Evolutionary conservation across 2,113 vertebrate genomes (phyloP), one percentile per base, ranked within the genome.

Genomic region (Atherinomorus stipes): DNA sequence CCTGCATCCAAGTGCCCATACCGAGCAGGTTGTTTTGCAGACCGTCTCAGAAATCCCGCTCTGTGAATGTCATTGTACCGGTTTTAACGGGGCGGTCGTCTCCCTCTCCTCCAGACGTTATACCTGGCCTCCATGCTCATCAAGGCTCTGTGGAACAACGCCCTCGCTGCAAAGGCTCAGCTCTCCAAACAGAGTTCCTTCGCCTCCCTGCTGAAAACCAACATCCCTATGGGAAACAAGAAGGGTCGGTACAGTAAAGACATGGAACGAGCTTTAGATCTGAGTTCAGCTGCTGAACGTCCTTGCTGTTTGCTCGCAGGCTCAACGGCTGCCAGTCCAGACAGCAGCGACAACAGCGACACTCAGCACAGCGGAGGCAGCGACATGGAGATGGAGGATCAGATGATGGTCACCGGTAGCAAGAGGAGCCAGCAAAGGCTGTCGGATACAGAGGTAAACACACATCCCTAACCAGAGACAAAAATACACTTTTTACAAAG

Each of bases 101-200:
- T 13, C 28, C 9, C 10, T 28, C 44, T 12, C 4, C 57, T 45
- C 18, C 84, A 99, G 98, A 99, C 98, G 0, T 78, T 99, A 69
- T 99, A 99, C 88, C 93, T 99, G 95, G 96, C 98, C 49, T 99
- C 98, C 59, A 99, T 99, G 98, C 93, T 99, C 85, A 99, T 99
- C 91, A 99, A 99, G 94, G 98, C 98, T 13, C 93, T 99, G 74
- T 99, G 98, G 98, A 99, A 99, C 90, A 99, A 99, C 75, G 97
- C 98, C 7, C 93, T 99, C 85, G 97, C 98, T 49, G 96, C 98
- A 71, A 99, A 99, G 78, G 97, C 98, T 64, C 98, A 99, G 85
- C 95, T 99, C 52, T 99, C 98, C 81, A 99, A 99, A 77, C 98
- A 99, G 91, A 99, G 98, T 91, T 99, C 98, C 76, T 99, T 99